Base-by-base conservation (phyloP, 2,888 invertebrate genomes). In the Acleris laterana region DNA sequence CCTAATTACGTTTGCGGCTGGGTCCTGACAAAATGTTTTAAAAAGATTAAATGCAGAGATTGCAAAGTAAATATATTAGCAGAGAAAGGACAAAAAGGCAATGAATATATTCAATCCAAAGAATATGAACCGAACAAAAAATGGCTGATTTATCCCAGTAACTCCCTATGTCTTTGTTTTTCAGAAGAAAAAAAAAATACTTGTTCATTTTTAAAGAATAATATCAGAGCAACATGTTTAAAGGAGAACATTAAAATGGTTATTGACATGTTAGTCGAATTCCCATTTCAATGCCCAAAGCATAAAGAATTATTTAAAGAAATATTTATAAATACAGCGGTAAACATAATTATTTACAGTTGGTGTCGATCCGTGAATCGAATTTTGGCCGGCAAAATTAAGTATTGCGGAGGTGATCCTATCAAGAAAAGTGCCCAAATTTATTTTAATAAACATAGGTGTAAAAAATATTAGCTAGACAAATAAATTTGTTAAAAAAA, bases 301-400 rank as follows among this genome's bases (percentile, higher is more conserved):
- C 38, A 55, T 19, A 38, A 32, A 38, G 11, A 17, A 25, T 20
- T 16, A 38, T 42, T 56, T 56, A 20, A 19, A 32, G 32, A 42
- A 17, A 19, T 42, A 20, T 42, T 56, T 42, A 42, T 42, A 13
- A 17, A 56, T 42, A 56, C 20, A 42, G 28, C 49, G 5, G 17
- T 38, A 3, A 50, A 68, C 51, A 48, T 65, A 38, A 48, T 69
- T 6, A 60, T 68, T 51, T 65, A 56, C 32, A 69, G 69, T 65
- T 69, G 62, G 67, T 68, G 64, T 51, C 49, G 64, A 25, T 70
- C 69, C 28, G 44, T 68, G 11, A 68, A 62, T 55, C 42, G 68
- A 48, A 64, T 66, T 57, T 60, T 61, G 44, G 32, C n/a, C 13
- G 42, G 20, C 32, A 42, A 42, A 55, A 49, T 17, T 9, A 49